These are phyloP conservation scores for Aplocera efformata DNA, from an alignment of 2,888 invertebrate species.

Conservation along the genomic window DNA sequence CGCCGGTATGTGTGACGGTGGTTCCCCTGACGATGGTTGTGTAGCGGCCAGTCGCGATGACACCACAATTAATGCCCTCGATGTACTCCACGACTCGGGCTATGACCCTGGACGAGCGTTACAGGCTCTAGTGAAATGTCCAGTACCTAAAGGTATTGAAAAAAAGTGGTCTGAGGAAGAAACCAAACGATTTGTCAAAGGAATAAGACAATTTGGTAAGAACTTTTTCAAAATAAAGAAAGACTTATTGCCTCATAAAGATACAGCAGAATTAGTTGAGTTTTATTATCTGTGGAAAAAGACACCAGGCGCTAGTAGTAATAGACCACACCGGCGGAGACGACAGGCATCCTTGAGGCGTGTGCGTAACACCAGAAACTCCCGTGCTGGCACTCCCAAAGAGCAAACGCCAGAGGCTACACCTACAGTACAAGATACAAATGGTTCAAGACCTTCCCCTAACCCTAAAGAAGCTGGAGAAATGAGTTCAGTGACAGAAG, in stretches of 20 bases:
- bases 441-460: slow-evolving; percentile 81
- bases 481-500: slow-evolving; percentile 90
- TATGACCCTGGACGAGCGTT: slow-evolving; percentile 98
- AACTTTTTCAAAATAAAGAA: slow-evolving; percentile 99
- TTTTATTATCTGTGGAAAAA: slow-evolving; percentile 99
- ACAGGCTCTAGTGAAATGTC: slow-evolving; percentile 97
- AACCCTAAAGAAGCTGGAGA: slow-evolving; percentile 85
- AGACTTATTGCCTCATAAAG: slow-evolving; percentile 97
- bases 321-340: slow-evolving; percentile 94
- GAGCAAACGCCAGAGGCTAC: slow-evolving; percentile 84
- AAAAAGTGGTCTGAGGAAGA: slow-evolving; percentile 99
- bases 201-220: slow-evolving; percentile 98
- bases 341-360: slow-evolving; percentile 92
- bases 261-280: slow-evolving; percentile 97
- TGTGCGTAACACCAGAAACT: slow-evolving; percentile 93
- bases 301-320: slow-evolving; percentile 98
- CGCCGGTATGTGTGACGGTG: slow-evolving; percentile 99
- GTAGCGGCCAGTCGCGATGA: slow-evolving; percentile 98
- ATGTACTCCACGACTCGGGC: slow-evolving; percentile 96
- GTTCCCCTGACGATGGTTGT: slow-evolving; percentile 97
- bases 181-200: slow-evolving; percentile 98
- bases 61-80: slow-evolving; percentile 97
- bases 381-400: slow-evolving; percentile 88
- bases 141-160: slow-evolving; percentile 97
- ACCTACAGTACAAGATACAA: slow-evolving; percentile 75